Evolutionary conservation across 2,113 vertebrate species (phyloP), one percentile per base, ranked within the genome.

Genomic region (Archilochus colubris): DNA sequence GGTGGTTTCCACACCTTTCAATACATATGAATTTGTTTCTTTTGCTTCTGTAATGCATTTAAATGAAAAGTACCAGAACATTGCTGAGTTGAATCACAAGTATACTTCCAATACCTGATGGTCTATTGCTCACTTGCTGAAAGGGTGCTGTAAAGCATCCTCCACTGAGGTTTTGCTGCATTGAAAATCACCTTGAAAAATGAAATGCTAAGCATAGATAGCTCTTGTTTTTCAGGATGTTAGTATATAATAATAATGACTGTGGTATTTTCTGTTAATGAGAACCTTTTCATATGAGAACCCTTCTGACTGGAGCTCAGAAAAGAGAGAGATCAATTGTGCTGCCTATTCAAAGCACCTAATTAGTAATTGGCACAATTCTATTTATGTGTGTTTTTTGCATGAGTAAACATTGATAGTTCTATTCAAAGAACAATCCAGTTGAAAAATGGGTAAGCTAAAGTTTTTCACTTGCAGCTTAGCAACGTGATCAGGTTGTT

Each of bases 381-480:
- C 54, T 88, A n/a, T 78, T 72, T 81, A 40, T 77, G 57, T 53
- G 40, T 54, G 46, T 12, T 12, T 86, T 92, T 94, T 95, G 10
- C 38, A 74, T 86, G 48, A 81, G 23, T 58, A 24, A 77, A 72
- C n/a, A 36, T 48, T 74, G 28, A 13, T 93, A 79, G 55, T 88
- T 94, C 55, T 82, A 40, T 73, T 85, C 75, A 67, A 54, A 94
- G 61, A 66, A 76, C 33, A 95, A 57, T 53, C 31, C 19, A 46
- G 23, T 90, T 86, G 21, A 88, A 90, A 46, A 95, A 59, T 61
- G 31, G 20, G 4, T 77, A 73, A 85, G 31, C 33, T 81, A 1
- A 86, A 68, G 18, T 86, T 70, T 86, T 95, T 93, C 22, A 43
- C 21, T 81, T 79, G 80, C 54, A 91, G 38, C 50, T 78, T 92